phyloP scores from a whole-genome alignment of 2,888 invertebrate species.

The Octodonta nipae region DNA sequence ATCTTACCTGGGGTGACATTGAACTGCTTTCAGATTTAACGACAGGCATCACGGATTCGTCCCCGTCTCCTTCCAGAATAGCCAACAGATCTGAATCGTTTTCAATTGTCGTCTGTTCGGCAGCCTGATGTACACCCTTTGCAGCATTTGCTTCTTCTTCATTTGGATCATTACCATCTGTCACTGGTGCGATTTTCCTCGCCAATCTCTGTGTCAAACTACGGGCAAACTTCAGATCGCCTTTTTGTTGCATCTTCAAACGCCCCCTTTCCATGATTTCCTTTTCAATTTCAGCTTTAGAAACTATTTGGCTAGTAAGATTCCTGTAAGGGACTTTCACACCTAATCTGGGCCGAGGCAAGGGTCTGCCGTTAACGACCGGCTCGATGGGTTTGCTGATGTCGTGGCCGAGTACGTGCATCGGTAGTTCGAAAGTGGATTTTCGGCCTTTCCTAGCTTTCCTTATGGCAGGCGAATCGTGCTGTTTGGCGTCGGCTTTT shows the following conservation, averaged over 20 bases:
- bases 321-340: slow-evolving; percentile 36
- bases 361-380: slow-evolving; percentile 27
- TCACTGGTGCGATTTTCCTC: slow-evolving; percentile 17
- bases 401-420: slow-evolving; percentile 35
- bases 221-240: slow-evolving; percentile 40
- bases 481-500: too few species aligned
- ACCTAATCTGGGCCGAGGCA: slow-evolving; percentile 35
- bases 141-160: background rate
- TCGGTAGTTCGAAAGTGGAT: slow-evolving; percentile 24
- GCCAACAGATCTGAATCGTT: slow-evolving; percentile 43
- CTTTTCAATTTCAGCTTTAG: slow-evolving; percentile 41
- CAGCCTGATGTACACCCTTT: background rate
- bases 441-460: slow-evolving; percentile 18
- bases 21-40: too few species aligned
- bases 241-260: slow-evolving; percentile 34
- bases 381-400: slow-evolving; percentile 33
- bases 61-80: slow-evolving; percentile 39
- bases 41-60: slow-evolving; percentile 13
- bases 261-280: slow-evolving; percentile 40
- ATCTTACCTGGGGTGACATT: too few species aligned
- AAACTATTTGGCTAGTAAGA: slow-evolving; percentile 42
- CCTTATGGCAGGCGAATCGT: too few species aligned
- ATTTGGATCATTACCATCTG: slow-evolving; percentile 3
- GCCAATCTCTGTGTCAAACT: slow-evolving; percentile 38
- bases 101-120: slow-evolving; percentile 19